These are phyloP conservation scores for Ploceus nigricollis DNA, from an alignment of 2,113 vertebrate species.

Conservation along the genomic window DNA sequence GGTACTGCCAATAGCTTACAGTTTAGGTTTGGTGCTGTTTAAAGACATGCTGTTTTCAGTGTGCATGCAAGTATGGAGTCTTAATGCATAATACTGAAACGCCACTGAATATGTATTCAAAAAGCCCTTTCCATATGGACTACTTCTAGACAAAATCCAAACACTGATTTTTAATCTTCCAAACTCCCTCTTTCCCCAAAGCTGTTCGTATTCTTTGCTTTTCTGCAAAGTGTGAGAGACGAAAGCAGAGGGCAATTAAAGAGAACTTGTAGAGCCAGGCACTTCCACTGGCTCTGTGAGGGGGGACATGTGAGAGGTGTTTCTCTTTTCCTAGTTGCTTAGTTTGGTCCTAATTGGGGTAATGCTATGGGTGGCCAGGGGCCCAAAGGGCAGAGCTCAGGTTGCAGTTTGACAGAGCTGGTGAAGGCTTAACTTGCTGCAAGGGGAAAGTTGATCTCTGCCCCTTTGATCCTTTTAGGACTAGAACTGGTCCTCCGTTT, in stretches of 20 bases:
- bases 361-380: background rate
- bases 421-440: background rate
- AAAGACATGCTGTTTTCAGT: background rate
- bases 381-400: background rate
- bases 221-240: background rate
- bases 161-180: background rate
- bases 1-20: slow-evolving; percentile 42
- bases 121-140: background rate
- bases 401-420: background rate
- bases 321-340: background rate
- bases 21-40: slow-evolving; percentile 6
- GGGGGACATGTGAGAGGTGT: background rate
- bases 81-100: background rate
- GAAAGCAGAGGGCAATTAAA: background rate
- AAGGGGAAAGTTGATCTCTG: background rate
- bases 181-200: background rate
- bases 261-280: background rate
- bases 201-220: background rate
- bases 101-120: background rate
- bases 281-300: background rate
- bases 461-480: background rate
- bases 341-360: slow-evolving; percentile 4
- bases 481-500: background rate
- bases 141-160: background rate
- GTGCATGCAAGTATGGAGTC: background rate